Evolutionary conservation across 53 echinoderm and acorn worm species (phyloP), one percentile per base, ranked within the genome.

Genomic region (Patiria pectinifera): DNA sequence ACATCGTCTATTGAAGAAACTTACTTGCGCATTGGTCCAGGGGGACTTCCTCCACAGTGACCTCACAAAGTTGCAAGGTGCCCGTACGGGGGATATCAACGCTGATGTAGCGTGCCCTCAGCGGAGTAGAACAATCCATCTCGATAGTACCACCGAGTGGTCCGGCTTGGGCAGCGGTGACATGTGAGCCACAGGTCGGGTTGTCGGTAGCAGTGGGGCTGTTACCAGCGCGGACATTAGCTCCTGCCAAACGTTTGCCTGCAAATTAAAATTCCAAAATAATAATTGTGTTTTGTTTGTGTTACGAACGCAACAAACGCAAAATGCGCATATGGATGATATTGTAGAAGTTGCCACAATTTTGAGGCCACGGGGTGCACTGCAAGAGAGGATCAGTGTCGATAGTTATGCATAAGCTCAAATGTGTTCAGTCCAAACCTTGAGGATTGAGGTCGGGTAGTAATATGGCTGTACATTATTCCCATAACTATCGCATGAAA

Each of bases 141-240:
- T 45, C 66, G 63, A 85, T 85, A 45, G 69, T 85, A 9, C 70
- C 85, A 35, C 85, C 85, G 9, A 46, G 85, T n/a, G 71, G 63
- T 24, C 0, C 19, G 15, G 91, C 91, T 48, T 91, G 82, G 11
- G 11, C 82, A 46, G 82, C 66, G n/a, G 82, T 82, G 11, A 91
- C 91, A 13, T 69, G 82, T 1, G 49, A 91, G 22, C 82, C 91
- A 82, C 91, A 91, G 10, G 59, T 66, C 11, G 12, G 12, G 82
- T 91, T 91, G 59, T 82, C 71, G 1, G 48, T 11, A 7, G n/a
- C 15, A 45, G 11, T 91, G 2, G 11, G 21, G 71, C 71, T 82
- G 82, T 35, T 58, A 19, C 91, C 91, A 47, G 45, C 72, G 4
- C 91, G 91, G 46, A 91, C 82, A 66, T 82, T 70, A 21, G 91